A percentile compares a stretch with the other conserved stretches of the same genome.
Conservation (phyloP, 2,797 vertebrate genomes). For the Aulostomus chinensis region DNA sequence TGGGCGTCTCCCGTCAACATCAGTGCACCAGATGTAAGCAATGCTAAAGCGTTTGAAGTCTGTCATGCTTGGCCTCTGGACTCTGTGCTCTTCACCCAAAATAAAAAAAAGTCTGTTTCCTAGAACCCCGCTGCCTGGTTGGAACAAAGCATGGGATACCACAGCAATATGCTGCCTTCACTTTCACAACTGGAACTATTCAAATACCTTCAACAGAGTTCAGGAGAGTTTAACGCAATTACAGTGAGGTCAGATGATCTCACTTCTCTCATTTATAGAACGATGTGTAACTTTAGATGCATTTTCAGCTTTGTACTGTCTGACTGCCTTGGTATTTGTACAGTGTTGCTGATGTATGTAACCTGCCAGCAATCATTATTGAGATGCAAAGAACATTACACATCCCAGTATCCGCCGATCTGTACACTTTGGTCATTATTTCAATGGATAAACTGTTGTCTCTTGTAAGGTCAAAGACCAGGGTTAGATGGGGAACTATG, state of each 20-base stretch:
- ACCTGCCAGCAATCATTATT: background rate
- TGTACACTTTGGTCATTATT: too few relatives aligned
- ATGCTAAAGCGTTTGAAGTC: slow-evolving; percentile 21
- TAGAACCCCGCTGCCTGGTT: slow-evolving; percentile 1
- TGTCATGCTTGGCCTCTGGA: slow-evolving; percentile 2
- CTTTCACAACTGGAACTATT: background rate
- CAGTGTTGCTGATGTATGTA: background rate
- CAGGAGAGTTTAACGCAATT: background rate
- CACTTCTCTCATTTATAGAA: slow-evolving; percentile 2
- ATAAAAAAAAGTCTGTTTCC: slow-evolving; percentile 13
- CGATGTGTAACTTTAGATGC: background rate
- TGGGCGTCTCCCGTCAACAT: background rate
- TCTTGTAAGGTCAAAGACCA: background rate
- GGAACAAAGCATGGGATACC: slow-evolving; percentile 9
- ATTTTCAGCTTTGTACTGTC: background rate
- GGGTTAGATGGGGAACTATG: slow-evolving; percentile 3
- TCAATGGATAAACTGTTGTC: too few relatives aligned
- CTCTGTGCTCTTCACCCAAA: slow-evolving; percentile 8
- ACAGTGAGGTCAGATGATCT: background rate
- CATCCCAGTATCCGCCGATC: background rate
- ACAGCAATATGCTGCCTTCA: slow-evolving; percentile 4
- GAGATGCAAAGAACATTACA: background rate
- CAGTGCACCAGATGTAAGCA: background rate
- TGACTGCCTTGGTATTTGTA: background rate
- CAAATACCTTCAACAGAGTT: background rate